Base-by-base conservation (phyloP, 92 coral and sea anemone genomes). In the Palythoa caribaeorum region DNA sequence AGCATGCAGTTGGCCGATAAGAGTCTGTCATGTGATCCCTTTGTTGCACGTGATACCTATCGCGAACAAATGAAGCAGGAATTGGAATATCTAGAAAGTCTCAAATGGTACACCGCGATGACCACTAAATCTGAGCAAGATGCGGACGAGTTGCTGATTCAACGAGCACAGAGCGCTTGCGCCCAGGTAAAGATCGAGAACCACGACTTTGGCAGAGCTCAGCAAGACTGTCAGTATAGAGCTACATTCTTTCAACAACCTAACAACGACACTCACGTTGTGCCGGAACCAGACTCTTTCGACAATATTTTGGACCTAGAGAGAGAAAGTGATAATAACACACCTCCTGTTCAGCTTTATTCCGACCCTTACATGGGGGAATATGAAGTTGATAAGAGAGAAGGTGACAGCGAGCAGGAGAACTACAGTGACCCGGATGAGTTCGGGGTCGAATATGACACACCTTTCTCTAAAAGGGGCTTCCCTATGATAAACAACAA, bases 1-100 rank as follows among this genome's bases (percentile, higher is more conserved):
- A 92, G 94, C 53, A 92, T 92, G 92, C 92, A 88, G 84, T 44
- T 92, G 37, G 92, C 91, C 3, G 93, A 91, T 86, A 77, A 83
- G 81, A 62, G 91, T 63, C 11, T 35, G 15, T 39, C 91, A 81
- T 86, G 83, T 35, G 71, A 90, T 71, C 86, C 93, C 89, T 17
- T 91, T 83, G 71, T 87, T 54, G 44, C 85, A 79, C 89, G 89
- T 72, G 89, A 81, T 13, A 69, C 76, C 4, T 81, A 81, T 21
- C 86, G 86, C 12, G 86, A 81, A 36, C 86, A 81, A 36, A 81
- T 81, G 57, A 66, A 69, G 12, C 86, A 65, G 6, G 86, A 81
- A 35, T 53, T 81, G 62, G 86, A 81, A 19, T 50, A 81, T 39
- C 40, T 69, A 2, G 86, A 81, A 50, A 73, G 80, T 53, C 17